phyloP scores from a whole-genome alignment of 2,113 vertebrate genomes.

The Channa argus region DNA sequence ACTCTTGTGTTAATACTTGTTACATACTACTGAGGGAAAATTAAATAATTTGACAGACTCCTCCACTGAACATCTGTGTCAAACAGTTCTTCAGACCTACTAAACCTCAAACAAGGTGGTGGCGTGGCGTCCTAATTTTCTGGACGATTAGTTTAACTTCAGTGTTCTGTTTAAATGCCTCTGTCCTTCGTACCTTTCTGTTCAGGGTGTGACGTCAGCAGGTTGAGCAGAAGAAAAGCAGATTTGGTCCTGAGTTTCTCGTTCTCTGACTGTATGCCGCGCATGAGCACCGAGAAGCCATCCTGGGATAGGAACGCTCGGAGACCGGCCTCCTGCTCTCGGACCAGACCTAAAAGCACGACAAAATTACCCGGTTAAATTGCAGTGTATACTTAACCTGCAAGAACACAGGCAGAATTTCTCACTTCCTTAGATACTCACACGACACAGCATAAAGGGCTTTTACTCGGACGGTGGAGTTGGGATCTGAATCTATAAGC shows the following conservation, averaged over 20 bases:
- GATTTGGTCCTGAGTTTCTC: conserved; percentile 91
- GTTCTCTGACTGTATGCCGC: conserved; percentile 90
- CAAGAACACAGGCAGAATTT: neutral
- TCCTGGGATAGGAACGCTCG: conserved; percentile 88
- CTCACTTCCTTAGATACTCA: conserved; percentile 75
- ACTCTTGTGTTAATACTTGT: no score
- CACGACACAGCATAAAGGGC: conserved; percentile 92
- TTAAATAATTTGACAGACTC: no score
- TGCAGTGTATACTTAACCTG: no score
- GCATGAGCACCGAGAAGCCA: conserved; percentile 91
- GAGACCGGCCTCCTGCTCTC: conserved; percentile 89
- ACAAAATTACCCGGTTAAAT: neutral
- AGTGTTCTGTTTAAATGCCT: neutral
- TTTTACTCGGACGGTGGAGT: conserved; percentile 87
- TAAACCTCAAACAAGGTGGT: no score
- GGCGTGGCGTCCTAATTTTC: no score
- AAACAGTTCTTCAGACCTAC: no score
- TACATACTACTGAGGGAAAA: no score
- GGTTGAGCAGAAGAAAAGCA: conserved; percentile 89
- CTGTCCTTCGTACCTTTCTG: conserved; percentile 84
- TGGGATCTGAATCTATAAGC: conserved; percentile 86
- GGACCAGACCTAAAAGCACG: conserved; percentile 85
- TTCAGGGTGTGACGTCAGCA: conserved; percentile 88
- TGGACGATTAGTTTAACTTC: no score
- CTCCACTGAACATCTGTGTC: no score